Evolutionary conservation across 2,888 invertebrate species (phyloP).

Genomic region (Netelia virgata): DNA sequence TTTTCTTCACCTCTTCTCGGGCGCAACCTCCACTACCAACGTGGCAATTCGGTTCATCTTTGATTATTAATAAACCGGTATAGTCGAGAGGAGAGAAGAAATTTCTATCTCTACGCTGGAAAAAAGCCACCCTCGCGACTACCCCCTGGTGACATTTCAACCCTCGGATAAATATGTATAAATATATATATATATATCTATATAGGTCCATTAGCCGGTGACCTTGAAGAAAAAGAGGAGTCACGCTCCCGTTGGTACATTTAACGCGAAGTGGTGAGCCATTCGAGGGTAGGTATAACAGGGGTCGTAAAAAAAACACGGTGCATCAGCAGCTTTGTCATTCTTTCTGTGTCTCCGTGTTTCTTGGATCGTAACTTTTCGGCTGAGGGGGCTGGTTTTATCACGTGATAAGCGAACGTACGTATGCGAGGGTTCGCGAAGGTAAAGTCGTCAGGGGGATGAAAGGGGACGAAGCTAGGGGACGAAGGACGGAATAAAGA

Average conservation of each 20-base stretch:
- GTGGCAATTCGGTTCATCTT: background rate
- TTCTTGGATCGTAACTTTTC: constrained; percentile 34
- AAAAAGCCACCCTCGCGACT: background rate
- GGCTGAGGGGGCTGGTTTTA: background rate
- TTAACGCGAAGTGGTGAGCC: background rate
- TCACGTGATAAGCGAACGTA: no score
- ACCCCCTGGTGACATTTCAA: background rate
- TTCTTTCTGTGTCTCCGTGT: background rate
- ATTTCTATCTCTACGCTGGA: background rate
- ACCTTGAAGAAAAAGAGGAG: background rate
- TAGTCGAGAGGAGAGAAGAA: constrained; percentile 4
- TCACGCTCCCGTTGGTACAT: background rate
- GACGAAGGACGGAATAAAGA: no score
- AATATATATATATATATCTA: background rate
- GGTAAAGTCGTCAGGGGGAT: no score
- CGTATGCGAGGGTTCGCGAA: no score
- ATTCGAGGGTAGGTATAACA: background rate
- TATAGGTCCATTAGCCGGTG: background rate
- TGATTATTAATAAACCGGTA: constrained; percentile 27
- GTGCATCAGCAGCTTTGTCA: background rate
- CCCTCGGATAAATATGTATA: background rate
- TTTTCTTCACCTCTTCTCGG: background rate
- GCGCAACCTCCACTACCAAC: background rate
- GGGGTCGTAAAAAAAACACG: background rate
- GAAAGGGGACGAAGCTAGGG: no score